A percentile compares a stretch with the other conserved stretches of the same genome.
Conservation (phyloP, 2,797 vertebrate genomes). For the Cheirogaleus major region DNA sequence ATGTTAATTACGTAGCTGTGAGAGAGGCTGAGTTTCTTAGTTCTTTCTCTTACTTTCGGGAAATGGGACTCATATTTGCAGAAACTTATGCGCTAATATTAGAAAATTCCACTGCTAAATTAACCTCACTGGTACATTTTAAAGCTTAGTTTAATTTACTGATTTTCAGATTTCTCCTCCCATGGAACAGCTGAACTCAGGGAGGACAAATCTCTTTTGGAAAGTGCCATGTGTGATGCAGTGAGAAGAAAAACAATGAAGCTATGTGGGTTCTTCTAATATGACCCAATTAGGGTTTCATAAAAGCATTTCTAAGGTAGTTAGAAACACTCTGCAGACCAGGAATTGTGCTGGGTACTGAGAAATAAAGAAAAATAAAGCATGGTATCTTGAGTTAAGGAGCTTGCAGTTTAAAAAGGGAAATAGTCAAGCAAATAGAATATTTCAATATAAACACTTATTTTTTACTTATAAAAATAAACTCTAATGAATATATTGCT, state of each 20-base stretch:
- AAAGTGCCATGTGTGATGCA: not conserved
- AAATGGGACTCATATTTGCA: not conserved
- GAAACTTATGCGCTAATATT: not conserved
- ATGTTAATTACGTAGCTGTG: not conserved
- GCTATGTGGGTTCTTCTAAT: not conserved
- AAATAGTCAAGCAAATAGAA: not conserved
- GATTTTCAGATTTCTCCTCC: not conserved
- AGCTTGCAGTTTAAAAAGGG: not conserved
- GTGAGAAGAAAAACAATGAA: not conserved
- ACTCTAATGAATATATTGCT: not conserved
- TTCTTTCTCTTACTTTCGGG: not conserved
- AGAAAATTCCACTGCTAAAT: not conserved
- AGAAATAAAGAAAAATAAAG: not conserved
- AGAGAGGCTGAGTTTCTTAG: not conserved
- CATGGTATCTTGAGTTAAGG: not conserved
- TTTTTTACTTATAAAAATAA: not conserved
- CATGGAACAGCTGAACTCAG: not conserved
- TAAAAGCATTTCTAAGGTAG: not conserved
- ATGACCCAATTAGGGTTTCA: not conserved
- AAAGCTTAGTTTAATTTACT: not conserved
- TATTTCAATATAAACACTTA: not conserved
- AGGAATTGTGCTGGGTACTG: not conserved
- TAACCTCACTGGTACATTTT: not conserved
- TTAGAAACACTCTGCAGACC: not conserved
- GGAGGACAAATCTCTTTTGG: not conserved